These are phyloP conservation scores for Gryllus bimaculatus DNA, from an alignment of 1,140 invertebrate species.

Conservation along the genomic window DNA sequence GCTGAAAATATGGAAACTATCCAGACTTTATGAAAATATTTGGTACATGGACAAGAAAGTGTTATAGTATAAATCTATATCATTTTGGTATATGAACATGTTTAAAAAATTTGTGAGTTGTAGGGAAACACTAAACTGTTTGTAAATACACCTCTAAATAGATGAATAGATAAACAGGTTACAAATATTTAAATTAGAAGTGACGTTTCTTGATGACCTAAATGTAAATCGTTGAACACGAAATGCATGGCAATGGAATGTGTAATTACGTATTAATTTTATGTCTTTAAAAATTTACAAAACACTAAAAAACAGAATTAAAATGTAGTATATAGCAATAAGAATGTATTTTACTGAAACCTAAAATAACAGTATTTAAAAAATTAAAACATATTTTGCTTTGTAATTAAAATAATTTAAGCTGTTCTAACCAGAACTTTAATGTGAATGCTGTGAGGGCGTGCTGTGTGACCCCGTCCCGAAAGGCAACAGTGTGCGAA, in stretches of 20 bases:
- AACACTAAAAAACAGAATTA: not conserved
- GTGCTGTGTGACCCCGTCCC: not conserved
- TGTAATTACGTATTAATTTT: not conserved
- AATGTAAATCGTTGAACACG: not conserved
- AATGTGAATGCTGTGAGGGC: not conserved
- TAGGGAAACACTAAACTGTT: conserved; percentile 1
- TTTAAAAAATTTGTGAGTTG: not conserved
- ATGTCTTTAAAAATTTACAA: not conserved
- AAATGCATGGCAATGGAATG: conserved; percentile 1
- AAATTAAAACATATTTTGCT: not conserved
- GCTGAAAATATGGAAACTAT: not conserved
- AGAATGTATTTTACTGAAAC: conserved; percentile 5
- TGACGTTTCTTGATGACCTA: conserved; percentile 2
- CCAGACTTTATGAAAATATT: not conserved
- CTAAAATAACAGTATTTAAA: conserved; percentile 6
- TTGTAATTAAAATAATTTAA: not conserved
- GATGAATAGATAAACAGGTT: not conserved
- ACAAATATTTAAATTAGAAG: not conserved
- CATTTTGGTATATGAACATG: conserved; percentile 5
- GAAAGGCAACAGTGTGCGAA: not conserved
- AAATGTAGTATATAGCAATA: conserved; percentile 6
- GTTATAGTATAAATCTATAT: not conserved
- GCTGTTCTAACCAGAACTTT: not conserved
- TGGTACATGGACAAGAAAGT: not conserved
- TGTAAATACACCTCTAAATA: conserved; percentile 5